Evolutionary conservation across 2,113 vertebrate genomes (phyloP), one percentile per base, ranked within the genome.

Genomic region (Mungos mungo): DNA sequence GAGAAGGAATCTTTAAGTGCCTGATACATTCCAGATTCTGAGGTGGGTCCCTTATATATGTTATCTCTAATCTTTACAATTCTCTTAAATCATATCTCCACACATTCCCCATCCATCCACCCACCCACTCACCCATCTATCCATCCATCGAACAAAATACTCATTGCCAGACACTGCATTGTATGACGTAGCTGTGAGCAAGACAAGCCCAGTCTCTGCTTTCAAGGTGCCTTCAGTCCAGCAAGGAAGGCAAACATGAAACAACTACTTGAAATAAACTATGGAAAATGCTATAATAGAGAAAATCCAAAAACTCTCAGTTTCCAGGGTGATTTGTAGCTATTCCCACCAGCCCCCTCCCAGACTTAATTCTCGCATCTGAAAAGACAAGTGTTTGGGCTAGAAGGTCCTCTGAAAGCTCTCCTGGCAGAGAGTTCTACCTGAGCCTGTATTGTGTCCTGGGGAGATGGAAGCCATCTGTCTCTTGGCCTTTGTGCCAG

Each of bases 1-100:
- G 50, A 77, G 47, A 83, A 96, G 50, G 38, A 77, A 80, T 84
- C 88, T 93, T 79, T 87, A 96, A 74, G 79, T 81, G 15, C 27
- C 47, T 23, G 18, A 12, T 18, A 38, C 35, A 76, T 66, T 84
- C 21, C 18, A 88, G 74, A 93, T 80, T 96, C 57, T 33, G 60
- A 41, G 16, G 6, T 65, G 57, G 82, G 5, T 19, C 2, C 7
- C n/a, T 65, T 65, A 63, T 14, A 82, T 29, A 65, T 0, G 41
- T 85, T 29, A 85, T 83, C 45, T 77, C 47, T n/a, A 57, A 80
- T 77, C 31, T 89, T 79, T 65, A 92, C 1, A 76, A n/a, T 74
- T 90, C 81, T 74, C 35, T 33, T 85, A 31, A 88, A 21, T 85
- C 54, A 54, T 66, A 3, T 96, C 31, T 82, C 23, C n/a, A 33